Conservation (phyloP, 2,113 vertebrate species). For the Muntiacus reevesi region DNA sequence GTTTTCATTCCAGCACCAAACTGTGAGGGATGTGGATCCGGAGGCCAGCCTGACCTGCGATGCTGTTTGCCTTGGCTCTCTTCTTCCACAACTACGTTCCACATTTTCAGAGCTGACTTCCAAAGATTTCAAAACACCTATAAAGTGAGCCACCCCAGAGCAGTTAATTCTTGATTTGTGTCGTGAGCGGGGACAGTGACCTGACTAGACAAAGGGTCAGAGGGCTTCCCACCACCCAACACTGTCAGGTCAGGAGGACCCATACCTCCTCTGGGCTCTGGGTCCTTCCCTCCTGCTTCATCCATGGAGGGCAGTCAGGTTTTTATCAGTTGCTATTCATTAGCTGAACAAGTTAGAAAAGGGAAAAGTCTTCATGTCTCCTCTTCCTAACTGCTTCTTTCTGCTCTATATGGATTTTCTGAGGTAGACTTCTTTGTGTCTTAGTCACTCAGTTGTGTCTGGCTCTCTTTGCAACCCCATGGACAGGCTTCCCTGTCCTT, state of each 20-base stretch:
- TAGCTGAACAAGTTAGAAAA: not conserved
- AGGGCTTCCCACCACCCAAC: too few species aligned
- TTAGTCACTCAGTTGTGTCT: not conserved
- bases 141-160: not conserved
- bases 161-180: not conserved
- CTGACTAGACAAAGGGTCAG: not conserved
- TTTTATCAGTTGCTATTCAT: not conserved
- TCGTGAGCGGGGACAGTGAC: not conserved
- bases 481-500: not conserved
- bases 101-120: slow-evolving; percentile 14
- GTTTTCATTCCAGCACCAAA: not conserved
- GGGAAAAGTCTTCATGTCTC: not conserved
- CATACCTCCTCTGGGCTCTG: rapidly evolving
- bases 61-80: not conserved
- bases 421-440: not conserved
- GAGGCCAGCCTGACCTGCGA: not conserved
- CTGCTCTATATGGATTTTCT: not conserved
- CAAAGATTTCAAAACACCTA: not conserved
- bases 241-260: not conserved
- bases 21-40: not conserved
- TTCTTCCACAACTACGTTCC: not conserved
- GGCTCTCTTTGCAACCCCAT: not conserved
- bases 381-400: not conserved
- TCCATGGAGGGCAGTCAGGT: not conserved
- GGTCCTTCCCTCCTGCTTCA: not conserved